phyloP scores from a whole-genome alignment of 2,797 vertebrate species.

The Neosilurus hyrtlii region DNA sequence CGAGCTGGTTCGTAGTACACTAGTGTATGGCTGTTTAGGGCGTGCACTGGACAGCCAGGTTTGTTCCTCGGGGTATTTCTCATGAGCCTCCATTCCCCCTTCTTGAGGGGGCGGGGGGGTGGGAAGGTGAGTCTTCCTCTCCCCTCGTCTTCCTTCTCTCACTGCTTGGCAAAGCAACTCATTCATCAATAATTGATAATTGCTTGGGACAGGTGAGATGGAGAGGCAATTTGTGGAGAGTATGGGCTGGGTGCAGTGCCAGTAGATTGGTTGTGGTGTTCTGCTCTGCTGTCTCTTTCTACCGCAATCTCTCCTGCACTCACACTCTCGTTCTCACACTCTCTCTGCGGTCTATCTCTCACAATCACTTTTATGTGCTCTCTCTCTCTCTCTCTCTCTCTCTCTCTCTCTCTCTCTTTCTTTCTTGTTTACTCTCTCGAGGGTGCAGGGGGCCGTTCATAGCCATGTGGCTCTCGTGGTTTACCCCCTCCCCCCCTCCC shows the following conservation, averaged over 20 bases:
- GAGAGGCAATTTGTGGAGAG: conserved; percentile 76
- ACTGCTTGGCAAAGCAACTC: conserved; percentile 70
- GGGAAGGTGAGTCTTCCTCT: conserved; percentile 24
- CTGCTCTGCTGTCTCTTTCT: neutral
- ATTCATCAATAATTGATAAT: conserved; percentile 83
- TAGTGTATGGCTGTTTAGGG: neutral
- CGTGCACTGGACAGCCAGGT: neutral
- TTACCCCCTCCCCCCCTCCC: neutral
- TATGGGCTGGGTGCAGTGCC: conserved; percentile 66
- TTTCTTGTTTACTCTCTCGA: conserved; percentile 27
- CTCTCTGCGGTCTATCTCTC: neutral
- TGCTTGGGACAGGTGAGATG: conserved; percentile 76
- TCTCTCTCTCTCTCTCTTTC: conserved; percentile 5
- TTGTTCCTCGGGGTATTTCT: conserved; percentile 25
- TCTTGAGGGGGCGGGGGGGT: conserved; percentile 9
- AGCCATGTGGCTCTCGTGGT: conserved; percentile 42
- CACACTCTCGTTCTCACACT: neutral
- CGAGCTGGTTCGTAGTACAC: conserved; percentile 3
- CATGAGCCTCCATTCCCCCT: conserved; percentile 38
- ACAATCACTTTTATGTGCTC: too few relatives aligned
- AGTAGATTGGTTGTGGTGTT: conserved; percentile 61
- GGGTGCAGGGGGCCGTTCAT: conserved; percentile 29
- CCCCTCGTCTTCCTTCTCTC: conserved; percentile 35
- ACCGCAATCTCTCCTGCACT: neutral
- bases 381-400: neutral